Base-by-base conservation (phyloP, 1,140 invertebrate species). In the Diachasma alloeum region DNA sequence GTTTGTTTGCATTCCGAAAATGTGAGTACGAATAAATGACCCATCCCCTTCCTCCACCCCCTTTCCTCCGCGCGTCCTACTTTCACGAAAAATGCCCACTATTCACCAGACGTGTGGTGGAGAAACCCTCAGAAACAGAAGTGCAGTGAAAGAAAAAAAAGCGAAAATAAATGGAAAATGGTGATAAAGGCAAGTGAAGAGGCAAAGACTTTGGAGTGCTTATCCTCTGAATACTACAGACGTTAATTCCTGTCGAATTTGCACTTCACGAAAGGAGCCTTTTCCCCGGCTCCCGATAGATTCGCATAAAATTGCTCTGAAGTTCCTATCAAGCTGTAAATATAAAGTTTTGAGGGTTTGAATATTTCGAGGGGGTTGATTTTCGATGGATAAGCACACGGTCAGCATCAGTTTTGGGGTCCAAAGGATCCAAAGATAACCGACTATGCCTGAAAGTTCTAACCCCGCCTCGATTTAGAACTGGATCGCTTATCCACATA, bases 11-110 rank as follows among this genome's bases (percentile, higher is more conserved):
- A 63, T 63, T 31, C 59, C 15, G 31, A 68, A 68, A 44, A 66
- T 72, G 37, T 71, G 39, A 72, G 53, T 39, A 72, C 53, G 69
- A 66, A 76, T 76, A 76, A 76, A 76, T 76, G 69, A 76, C 53
- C 68, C 48, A 31, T n/a, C 68, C 24, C 22, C 17, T 36, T 17
- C 31, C 26, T 11, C 59, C 37, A 76, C 69, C 69, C 74, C 63
- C 69, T 36, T 48, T 44, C 67, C 53, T 26, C 26, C 8, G 17
- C 31, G 15, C 53, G 68, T 46, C 17, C 74, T 75, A 31, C 53
- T 63, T 76, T 67, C 19, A 17, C 36, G 24, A 66, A 44, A 76
- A 72, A 46, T 66, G 53, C 53, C 71, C 67, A 17, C 36, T 39
- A 36, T 37, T 68, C 31, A 17, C 13, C 11, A 68, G 9, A 36